Conservation (phyloP, 23 tunicate species). For the Styela plicata region DNA sequence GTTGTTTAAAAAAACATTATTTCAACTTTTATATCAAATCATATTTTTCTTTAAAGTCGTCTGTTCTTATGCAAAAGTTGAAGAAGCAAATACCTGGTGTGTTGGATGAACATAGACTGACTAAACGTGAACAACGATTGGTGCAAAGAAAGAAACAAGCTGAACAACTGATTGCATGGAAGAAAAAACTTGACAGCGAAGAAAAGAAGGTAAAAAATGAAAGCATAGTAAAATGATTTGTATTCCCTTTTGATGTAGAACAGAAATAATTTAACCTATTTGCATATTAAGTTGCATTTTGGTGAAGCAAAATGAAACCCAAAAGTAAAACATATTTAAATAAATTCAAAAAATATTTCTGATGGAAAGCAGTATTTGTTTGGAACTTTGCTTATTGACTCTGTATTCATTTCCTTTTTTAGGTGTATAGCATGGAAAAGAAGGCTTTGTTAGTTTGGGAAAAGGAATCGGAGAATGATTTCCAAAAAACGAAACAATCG, state of each 20-base stretch:
- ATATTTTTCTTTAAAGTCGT: too few species aligned
- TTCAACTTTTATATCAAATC: too few species aligned
- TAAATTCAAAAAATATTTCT: too few species aligned
- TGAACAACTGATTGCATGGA: slow-evolving; percentile 81
- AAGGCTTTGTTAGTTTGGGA: slow-evolving; percentile 65
- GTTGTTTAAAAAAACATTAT: too few species aligned
- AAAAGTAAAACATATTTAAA: too few species aligned
- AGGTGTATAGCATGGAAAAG: slow-evolving; percentile 68
- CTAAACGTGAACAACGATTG: slow-evolving; percentile 58
- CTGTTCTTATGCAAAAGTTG: background rate
- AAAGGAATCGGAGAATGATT: background rate
- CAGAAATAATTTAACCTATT: too few species aligned
- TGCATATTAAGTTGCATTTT: too few species aligned
- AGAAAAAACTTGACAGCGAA: slow-evolving; percentile 75
- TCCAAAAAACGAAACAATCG: background rate
- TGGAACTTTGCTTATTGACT: too few species aligned
- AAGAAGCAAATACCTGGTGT: background rate
- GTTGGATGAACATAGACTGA: slow-evolving; percentile 64
- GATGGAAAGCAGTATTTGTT: too few species aligned
- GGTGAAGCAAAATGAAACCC: too few species aligned
- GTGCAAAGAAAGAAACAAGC: slow-evolving; percentile 70
- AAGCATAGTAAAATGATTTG: too few species aligned
- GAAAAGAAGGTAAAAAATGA: slow-evolving; percentile 78
- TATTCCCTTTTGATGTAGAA: too few species aligned
- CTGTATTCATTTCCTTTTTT: background rate